phyloP scores from a whole-genome alignment of 2,113 vertebrate species.

The Podocnemis expansa region DNA sequence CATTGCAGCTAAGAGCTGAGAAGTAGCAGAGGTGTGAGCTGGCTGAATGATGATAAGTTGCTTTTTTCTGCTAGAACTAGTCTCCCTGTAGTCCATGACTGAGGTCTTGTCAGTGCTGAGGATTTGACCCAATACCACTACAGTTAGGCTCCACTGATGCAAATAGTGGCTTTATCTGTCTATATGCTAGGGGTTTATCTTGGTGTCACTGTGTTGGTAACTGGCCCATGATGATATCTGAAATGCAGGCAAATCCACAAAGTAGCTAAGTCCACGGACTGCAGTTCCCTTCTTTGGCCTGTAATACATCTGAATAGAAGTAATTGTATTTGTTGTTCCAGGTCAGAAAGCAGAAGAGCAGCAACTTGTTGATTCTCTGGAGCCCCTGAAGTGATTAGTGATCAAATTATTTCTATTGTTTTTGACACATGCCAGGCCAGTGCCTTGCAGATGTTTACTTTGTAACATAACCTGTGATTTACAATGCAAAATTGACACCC shows the following conservation, averaged over 20 bases:
- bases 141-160: background rate
- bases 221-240: rapidly evolving
- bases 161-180: background rate
- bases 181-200: background rate
- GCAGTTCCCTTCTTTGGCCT: background rate
- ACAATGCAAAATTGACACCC: background rate
- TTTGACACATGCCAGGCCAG: background rate
- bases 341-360: background rate
- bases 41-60: background rate
- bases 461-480: background rate
- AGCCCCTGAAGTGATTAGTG: background rate
- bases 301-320: background rate
- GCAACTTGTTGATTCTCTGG: background rate
- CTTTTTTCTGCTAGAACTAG: background rate
- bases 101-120: background rate
- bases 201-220: background rate
- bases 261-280: background rate
- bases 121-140: background rate
- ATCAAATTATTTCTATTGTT: background rate
- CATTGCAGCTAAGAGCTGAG: background rate
- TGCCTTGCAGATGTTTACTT: background rate
- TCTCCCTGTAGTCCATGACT: background rate
- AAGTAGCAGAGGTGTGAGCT: rapidly evolving
- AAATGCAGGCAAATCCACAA: background rate
- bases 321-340: background rate